Evolutionary conservation across 2,113 vertebrate genomes (phyloP).

Genomic region (Amphiprion percula): DNA sequence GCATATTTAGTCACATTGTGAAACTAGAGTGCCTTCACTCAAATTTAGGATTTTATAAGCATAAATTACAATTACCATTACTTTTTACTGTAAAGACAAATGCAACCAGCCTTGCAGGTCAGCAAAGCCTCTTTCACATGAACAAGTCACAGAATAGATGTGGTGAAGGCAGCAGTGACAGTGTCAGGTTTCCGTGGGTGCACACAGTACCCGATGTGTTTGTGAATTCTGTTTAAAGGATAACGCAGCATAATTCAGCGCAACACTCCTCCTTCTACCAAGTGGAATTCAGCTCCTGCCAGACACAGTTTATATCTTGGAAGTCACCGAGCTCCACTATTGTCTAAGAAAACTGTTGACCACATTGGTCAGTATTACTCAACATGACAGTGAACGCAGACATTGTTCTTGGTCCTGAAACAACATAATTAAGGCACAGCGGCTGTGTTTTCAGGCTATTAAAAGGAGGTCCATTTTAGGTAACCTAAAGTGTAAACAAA

Average conservation of each 20-base stretch:
- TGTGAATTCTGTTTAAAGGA: constrained; percentile 28
- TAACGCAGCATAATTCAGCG: neutral
- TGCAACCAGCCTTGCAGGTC: neutral
- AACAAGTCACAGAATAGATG: neutral
- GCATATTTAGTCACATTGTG: neutral
- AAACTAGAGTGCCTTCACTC: neutral
- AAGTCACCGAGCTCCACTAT: constrained; percentile 32
- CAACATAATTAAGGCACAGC: constrained; percentile 49
- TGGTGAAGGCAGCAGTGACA: constrained; percentile 13
- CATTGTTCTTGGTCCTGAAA: constrained; percentile 58
- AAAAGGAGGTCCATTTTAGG: constrained; percentile 39
- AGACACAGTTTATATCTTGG: constrained; percentile 43
- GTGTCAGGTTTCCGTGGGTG: neutral
- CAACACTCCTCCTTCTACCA: constrained; percentile 9
- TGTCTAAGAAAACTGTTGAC: constrained; percentile 52
- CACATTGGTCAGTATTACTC: constrained; percentile 34
- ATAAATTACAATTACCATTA: neutral
- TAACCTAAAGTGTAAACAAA: constrained; percentile 32
- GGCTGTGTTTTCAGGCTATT: constrained; percentile 31
- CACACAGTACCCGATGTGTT: constrained; percentile 13
- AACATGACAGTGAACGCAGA: constrained; percentile 50
- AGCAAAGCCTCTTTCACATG: neutral
- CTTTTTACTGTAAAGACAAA: neutral
- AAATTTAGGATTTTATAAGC: neutral
- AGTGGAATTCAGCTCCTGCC: constrained; percentile 28